Percentiles rank a stretch among this genome's conserved stretches.
Evolutionary conservation across 1,140 invertebrate genomes (phyloP).

Genomic region (Papilio xuthus): DNA sequence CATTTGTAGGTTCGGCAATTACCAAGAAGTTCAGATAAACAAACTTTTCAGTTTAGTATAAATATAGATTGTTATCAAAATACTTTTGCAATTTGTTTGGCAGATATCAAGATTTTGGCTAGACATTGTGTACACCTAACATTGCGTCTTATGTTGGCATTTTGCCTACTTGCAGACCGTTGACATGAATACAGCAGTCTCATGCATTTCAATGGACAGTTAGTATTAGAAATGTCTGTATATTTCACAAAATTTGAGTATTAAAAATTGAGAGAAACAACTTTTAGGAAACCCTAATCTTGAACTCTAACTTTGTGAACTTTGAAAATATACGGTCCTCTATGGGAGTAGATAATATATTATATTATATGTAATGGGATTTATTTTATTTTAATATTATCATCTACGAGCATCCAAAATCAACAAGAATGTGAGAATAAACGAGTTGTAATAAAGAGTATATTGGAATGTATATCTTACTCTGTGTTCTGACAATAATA

Average conservation of each 20-base stretch:
- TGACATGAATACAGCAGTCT: constrained; percentile 3
- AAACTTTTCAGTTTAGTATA: background rate
- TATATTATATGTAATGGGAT: too few relatives aligned
- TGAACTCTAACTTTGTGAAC: background rate
- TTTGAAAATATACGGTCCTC: too few relatives aligned
- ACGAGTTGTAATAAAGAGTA: too few relatives aligned
- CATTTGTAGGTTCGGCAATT: background rate
- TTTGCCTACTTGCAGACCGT: background rate
- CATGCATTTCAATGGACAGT: background rate
- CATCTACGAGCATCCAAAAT: too few relatives aligned
- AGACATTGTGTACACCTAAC: background rate
- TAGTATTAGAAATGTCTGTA: background rate
- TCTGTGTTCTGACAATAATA: too few relatives aligned
- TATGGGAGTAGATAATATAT: too few relatives aligned
- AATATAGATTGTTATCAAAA: background rate
- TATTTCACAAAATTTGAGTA: background rate
- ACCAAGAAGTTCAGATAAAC: background rate
- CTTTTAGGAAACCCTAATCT: too few relatives aligned
- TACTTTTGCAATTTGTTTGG: background rate
- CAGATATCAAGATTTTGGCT: constrained; percentile 12
- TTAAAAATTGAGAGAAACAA: background rate
- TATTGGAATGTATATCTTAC: too few relatives aligned
- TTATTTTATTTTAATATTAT: too few relatives aligned
- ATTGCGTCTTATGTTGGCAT: constrained; percentile 4
- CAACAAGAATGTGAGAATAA: too few relatives aligned